These are phyloP conservation scores for Chanos chanos DNA, from an alignment of 2,797 vertebrate species.

Conservation along the genomic window DNA sequence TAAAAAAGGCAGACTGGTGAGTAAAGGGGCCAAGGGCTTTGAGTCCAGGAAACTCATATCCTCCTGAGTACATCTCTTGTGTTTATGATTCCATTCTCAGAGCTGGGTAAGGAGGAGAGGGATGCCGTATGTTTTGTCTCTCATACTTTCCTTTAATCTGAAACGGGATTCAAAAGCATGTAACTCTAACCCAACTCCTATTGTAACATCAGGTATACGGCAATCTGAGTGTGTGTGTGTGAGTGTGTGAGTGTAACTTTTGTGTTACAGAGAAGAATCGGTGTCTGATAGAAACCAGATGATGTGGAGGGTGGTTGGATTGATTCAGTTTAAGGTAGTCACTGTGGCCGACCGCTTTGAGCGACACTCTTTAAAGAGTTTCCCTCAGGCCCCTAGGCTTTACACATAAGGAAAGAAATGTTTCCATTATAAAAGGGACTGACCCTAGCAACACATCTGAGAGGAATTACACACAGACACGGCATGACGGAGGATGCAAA, in stretches of 20 bases:
- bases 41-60: no score
- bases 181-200: no score
- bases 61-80: no score
- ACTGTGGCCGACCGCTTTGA: constrained; percentile 18
- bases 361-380: constrained; percentile 25
- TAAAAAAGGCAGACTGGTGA: no score
- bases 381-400: constrained; percentile 18
- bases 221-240: neutral
- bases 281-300: constrained; percentile 44
- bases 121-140: no score
- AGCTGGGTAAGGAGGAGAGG: no score
- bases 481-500: constrained; percentile 28
- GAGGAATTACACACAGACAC: constrained; percentile 45
- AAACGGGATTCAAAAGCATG: no score
- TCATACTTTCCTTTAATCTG: no score
- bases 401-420: constrained; percentile 44
- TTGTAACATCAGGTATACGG: no score
- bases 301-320: constrained; percentile 26
- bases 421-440: constrained; percentile 40
- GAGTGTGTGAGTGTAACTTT: neutral
- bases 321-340: constrained; percentile 36
- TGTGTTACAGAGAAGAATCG: neutral
- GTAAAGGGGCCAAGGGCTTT: no score
- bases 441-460: constrained; percentile 51
- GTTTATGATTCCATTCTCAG: no score